Conservation (phyloP, 2,888 invertebrate genomes). For the Eugnorisma glareosa region DNA sequence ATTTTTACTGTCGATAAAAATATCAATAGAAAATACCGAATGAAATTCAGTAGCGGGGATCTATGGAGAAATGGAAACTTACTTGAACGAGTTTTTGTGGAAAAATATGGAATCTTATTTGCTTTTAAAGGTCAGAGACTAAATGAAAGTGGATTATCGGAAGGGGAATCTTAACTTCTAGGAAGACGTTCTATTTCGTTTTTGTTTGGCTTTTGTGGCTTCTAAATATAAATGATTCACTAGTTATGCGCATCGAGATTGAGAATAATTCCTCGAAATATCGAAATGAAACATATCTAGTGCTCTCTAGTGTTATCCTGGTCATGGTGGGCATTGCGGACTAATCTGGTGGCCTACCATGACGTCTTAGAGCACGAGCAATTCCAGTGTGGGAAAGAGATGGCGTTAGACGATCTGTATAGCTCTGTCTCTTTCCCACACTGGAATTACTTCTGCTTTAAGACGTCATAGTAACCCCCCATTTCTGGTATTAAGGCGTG, state of each 20-base stretch:
- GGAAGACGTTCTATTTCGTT: background rate
- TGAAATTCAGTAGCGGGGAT: background rate
- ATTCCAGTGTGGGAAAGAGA: too few species aligned
- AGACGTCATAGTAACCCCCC: too few species aligned
- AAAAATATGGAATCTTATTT: background rate
- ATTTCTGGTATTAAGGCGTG: background rate
- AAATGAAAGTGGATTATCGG: constrained; percentile 9
- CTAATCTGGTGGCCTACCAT: too few species aligned
- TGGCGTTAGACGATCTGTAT: too few species aligned
- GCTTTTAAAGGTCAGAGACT: background rate
- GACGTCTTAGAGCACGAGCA: too few species aligned
- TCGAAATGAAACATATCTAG: background rate
- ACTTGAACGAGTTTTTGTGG: background rate
- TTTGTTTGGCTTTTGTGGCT: background rate
- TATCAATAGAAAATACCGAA: background rate
- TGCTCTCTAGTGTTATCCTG: background rate
- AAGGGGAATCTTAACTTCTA: background rate
- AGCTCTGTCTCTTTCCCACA: too few species aligned
- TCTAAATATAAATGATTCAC: background rate
- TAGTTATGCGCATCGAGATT: background rate
- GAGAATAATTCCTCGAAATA: background rate
- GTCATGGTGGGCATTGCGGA: too few species aligned
- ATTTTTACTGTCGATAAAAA: background rate
- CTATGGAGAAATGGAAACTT: background rate
- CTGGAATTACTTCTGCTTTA: too few species aligned